These are phyloP conservation scores for Eulemur rufifrons DNA, from an alignment of 2,113 vertebrate genomes.

Conservation along the genomic window DNA sequence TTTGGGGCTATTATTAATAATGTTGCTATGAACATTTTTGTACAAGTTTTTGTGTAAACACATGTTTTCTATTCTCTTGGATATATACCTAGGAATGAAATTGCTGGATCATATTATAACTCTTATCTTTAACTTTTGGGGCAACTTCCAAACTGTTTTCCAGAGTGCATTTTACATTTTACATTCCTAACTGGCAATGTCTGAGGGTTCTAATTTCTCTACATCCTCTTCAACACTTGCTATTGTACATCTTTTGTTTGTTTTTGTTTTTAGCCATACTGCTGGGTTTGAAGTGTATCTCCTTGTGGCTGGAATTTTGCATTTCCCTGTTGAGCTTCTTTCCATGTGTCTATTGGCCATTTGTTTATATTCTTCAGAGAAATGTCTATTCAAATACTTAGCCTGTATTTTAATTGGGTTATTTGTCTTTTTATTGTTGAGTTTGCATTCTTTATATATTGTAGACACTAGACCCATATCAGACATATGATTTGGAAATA, in stretches of 20 bases:
- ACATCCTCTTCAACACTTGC: not conserved
- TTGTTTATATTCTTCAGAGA: not conserved
- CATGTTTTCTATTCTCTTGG: not conserved
- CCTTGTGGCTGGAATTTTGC: not conserved
- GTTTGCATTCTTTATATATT: not conserved
- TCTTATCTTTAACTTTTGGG: not conserved
- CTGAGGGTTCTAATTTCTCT: not conserved
- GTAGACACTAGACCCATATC: too few relatives aligned
- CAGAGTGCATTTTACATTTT: not conserved
- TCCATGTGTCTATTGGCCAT: not conserved
- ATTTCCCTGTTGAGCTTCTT: not conserved
- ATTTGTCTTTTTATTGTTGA: not conserved
- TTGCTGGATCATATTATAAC: not conserved
- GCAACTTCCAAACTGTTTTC: not conserved
- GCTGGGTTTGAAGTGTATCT: not conserved
- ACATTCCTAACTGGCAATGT: not conserved
- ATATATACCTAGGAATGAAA: not conserved
- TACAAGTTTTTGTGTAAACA: not conserved
- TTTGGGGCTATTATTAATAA: not conserved
- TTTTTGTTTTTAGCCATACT: not conserved
- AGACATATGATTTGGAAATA: not conserved
- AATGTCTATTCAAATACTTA: not conserved
- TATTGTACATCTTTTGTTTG: not conserved
- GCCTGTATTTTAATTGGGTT: not conserved
- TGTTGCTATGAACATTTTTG: too few relatives aligned